Evolutionary conservation across 2,113 vertebrate genomes (phyloP).

Genomic region (Ibidorhyncha struthersii): DNA sequence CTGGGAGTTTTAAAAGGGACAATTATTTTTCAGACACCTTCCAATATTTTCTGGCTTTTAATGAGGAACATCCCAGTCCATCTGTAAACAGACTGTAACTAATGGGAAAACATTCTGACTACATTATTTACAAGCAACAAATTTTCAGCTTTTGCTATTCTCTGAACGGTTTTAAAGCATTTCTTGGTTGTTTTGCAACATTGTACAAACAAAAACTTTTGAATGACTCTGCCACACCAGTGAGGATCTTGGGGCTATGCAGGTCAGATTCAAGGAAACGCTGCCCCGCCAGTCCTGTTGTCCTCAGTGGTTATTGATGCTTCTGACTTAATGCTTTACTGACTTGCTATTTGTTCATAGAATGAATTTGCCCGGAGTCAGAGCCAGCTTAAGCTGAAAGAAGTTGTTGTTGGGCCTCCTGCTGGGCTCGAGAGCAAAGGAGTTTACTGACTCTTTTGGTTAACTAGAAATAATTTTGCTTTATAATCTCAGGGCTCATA

Average conservation of each 20-base stretch:
- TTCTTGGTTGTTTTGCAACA: background rate
- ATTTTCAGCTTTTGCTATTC: background rate
- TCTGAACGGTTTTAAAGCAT: background rate
- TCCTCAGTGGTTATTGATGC: background rate
- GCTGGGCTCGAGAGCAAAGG: background rate
- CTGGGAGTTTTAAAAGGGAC: background rate
- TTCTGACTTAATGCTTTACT: background rate
- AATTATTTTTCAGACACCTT: background rate
- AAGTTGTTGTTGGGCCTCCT: conserved; percentile 3
- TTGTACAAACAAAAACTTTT: background rate
- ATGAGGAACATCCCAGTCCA: background rate
- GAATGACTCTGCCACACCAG: background rate
- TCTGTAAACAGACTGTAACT: background rate
- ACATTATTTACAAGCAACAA: background rate
- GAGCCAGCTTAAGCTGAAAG: conserved; percentile 46
- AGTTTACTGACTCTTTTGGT: conserved; percentile 20
- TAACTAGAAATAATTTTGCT: conserved; percentile 15
- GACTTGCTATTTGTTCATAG: background rate
- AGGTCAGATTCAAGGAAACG: background rate
- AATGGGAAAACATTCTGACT: background rate
- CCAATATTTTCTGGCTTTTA: background rate
- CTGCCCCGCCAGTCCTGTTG: background rate
- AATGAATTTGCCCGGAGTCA: background rate
- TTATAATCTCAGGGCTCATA: background rate
- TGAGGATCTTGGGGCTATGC: background rate